Base-by-base conservation (phyloP, 2,113 vertebrate genomes). In the Rhynchomys soricoides region DNA sequence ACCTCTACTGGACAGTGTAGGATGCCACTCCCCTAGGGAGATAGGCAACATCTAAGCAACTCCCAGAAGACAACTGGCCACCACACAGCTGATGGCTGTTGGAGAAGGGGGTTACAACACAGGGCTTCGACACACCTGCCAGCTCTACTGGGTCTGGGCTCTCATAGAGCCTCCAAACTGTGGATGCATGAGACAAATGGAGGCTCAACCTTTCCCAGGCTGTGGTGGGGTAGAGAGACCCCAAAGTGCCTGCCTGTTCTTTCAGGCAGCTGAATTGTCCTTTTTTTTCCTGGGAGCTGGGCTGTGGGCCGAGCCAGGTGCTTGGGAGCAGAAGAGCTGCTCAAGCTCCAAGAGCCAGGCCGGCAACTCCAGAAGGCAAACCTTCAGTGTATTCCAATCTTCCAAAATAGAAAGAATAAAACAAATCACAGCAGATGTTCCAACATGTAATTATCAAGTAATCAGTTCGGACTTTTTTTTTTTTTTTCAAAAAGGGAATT, bases 351-450 rank as follows among this genome's bases (percentile, higher is more conserved):
- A 89, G 45, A 92, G 92, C 95, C 73, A 26, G 71, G 82, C 96
- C 75, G 48, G 94, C 34, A 15, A 74, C 93, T 97, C 97, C 97
- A 96, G 97, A 97, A 89, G 83, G 97, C 96, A 89, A 97, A 98
- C 97, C 96, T 91, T 93, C 97, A 24, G 88, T 29, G 29, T 24
- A 90, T 97, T 97, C 96, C 96, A 86, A 73, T 96, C 31, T 97
- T 97, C 74, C 89, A 87, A 98, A 98, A 97, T 71, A 96, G 97
- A 98, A 98, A 98, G 92, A 96, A 94, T 96, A 92, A 97, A 98
- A 92, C 96, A 97, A 97, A 98, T 87, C 97, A 95, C 90, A 97
- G 96, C 98, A 98, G 98, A 97, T 97, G 96, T 91, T 97, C 97
- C 94, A 70, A 96, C 95, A 97, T 91, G 97, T 98, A 97, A 98